Base-by-base conservation (phyloP, 2,797 vertebrate genomes). In the Eremophila alpestris region DNA sequence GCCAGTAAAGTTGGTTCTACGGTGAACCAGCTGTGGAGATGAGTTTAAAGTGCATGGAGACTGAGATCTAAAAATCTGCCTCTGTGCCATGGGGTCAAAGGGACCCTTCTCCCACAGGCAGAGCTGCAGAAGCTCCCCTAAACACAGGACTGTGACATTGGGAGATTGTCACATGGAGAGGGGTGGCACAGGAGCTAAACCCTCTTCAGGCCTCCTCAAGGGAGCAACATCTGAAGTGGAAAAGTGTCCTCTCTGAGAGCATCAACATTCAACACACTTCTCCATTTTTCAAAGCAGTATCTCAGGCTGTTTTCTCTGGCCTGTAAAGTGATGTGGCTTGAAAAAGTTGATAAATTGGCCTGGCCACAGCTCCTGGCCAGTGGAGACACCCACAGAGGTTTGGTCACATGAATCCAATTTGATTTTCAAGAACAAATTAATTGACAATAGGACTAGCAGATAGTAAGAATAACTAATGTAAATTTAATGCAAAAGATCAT, bases 21-120 rank as follows among this genome's bases (percentile, higher is more conserved):
- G 93, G 79, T 71, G 80, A 92, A 89, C 36, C 78, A 93, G 70
- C 59, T 73, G 70, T 76, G 85, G 67, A 74, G 65, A 83, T 9
- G 52, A 49, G 49, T 80, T 92, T 85, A 62, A 82, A 84, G 75
- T 45, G 67, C 7, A 0, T 32, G 20, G 83, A 92, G 81, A 76
- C 17, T 0, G 3, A 82, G 75, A 85, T 21, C 70, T 79, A 68
- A 82, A 87, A 76, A 89, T 95, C 68, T 67, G 38, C 29, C 64
- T 87, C 82, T 93, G 84, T 93, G 71, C 19, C 29, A 4, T 0
- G 5, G 60, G 74, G 95, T 85, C 71, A 89, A 48, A 76, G 92
- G 46, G 54, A 9, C 55, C 73, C 23, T 95, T 90, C 26, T 77
- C 64, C 83, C 45, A 16, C 49, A 86, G 90, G 88, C 88, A 94